Conservation (phyloP, 2,888 invertebrate genomes). For the Chrysina gloriosa region DNA sequence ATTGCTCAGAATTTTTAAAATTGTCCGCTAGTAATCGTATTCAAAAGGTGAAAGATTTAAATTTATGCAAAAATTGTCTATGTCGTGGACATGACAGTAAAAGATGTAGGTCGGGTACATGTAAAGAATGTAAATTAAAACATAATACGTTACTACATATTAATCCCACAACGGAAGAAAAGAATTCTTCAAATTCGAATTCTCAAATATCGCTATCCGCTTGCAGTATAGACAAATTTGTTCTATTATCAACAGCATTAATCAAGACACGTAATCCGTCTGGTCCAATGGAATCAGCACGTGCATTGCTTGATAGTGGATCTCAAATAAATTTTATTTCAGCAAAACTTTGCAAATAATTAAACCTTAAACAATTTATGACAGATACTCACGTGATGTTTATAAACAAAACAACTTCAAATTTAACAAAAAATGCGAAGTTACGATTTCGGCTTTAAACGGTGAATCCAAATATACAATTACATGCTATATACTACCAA, state of each 20-base stretch:
- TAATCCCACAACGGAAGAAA: neutral
- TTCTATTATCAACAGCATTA: neutral
- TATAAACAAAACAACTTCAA: neutral
- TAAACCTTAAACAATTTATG: neutral
- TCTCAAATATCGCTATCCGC: neutral
- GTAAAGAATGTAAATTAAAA: neutral
- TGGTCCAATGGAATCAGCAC: neutral
- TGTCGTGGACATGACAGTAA: neutral
- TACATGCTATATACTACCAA: neutral
- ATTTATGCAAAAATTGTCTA: neutral
- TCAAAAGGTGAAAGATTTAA: neutral
- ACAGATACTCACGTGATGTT: neutral
- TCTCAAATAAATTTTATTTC: constrained; percentile 4
- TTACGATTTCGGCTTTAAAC: neutral
- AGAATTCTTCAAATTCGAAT: neutral
- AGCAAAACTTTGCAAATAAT: neutral
- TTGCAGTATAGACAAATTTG: neutral
- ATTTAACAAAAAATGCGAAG: neutral
- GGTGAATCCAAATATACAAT: neutral
- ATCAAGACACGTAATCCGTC: neutral
- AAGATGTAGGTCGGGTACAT: neutral
- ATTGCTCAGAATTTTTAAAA: neutral
- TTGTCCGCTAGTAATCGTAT: neutral
- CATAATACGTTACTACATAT: neutral
- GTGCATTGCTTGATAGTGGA: neutral